Evolutionary conservation across 2,797 vertebrate species (phyloP).

Genomic region (Clarias platycephalus): DNA sequence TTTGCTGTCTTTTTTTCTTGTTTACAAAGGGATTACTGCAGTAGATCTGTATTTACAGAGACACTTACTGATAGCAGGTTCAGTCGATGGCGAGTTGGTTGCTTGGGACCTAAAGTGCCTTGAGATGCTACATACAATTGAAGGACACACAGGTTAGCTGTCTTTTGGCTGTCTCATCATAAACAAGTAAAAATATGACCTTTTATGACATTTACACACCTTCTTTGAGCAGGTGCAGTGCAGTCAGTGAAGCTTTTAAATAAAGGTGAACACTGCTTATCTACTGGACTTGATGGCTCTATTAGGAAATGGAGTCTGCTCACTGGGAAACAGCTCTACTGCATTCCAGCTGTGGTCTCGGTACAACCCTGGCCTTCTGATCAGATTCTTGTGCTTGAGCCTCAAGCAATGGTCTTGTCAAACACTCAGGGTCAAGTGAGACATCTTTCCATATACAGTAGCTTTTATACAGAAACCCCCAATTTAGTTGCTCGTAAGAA

Average conservation of each 20-base stretch:
- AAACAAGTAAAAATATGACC: background rate
- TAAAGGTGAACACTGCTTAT: slow-evolving; percentile 68
- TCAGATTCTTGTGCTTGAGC: slow-evolving; percentile 59
- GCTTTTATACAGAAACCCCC: background rate
- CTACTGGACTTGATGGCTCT: slow-evolving; percentile 73
- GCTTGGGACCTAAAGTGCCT: slow-evolving; percentile 72
- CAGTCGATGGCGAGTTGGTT: slow-evolving; percentile 68
- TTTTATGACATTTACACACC: background rate
- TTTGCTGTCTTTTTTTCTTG: slow-evolving; percentile 6
- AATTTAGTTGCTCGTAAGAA: background rate
- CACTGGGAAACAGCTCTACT: slow-evolving; percentile 70
- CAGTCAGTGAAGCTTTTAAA: slow-evolving; percentile 65
- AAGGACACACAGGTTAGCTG: slow-evolving; percentile 74
- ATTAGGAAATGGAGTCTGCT: slow-evolving; percentile 74
- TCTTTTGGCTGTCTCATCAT: background rate
- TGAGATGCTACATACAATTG: slow-evolving; percentile 69
- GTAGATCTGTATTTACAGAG: slow-evolving; percentile 68
- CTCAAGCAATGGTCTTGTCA: slow-evolving; percentile 63
- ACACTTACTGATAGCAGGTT: slow-evolving; percentile 73
- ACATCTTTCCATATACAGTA: background rate
- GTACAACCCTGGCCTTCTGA: slow-evolving; percentile 37
- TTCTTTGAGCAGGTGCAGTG: slow-evolving; percentile 67
- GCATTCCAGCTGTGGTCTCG: slow-evolving; percentile 62
- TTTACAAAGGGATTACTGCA: slow-evolving; percentile 69
- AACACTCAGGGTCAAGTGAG: slow-evolving; percentile 72